A percentile compares a stretch with the other conserved stretches of the same genome.
Evolutionary conservation across 2,797 vertebrate genomes (phyloP).

Genomic region (Sylvia borin): DNA sequence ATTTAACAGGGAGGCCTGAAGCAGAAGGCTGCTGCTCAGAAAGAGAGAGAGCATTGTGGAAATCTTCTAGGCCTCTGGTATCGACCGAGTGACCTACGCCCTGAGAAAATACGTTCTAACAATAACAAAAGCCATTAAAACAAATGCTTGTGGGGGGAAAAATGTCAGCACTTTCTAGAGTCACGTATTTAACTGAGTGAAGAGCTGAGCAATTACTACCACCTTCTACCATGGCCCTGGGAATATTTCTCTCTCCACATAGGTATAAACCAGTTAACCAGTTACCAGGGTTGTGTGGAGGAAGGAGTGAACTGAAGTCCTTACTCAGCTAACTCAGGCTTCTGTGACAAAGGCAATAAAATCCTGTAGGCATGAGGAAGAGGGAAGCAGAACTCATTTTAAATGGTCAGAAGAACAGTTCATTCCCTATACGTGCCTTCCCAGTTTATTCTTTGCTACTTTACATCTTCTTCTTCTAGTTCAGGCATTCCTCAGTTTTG

Average conservation of each 20-base stretch:
- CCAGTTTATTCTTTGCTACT: background rate
- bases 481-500: background rate
- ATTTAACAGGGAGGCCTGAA: background rate
- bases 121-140: slow-evolving; percentile 10
- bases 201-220: background rate
- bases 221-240: background rate
- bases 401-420: background rate
- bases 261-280: background rate
- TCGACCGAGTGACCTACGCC: background rate
- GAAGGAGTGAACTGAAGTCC: background rate
- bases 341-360: background rate
- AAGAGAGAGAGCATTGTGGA: background rate
- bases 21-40: background rate
- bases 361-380: background rate
- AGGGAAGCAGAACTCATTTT: background rate
- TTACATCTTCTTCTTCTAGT: background rate
- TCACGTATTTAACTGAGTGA: background rate
- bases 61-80: background rate
- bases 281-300: background rate
- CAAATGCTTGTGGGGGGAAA: background rate
- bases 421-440: rapidly evolving
- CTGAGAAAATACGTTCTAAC: slow-evolving; percentile 22
- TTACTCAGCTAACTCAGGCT: background rate
- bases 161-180: background rate
- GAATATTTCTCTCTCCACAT: background rate